phyloP scores from a whole-genome alignment of 2,888 invertebrate species.

The Dolichopus griseipennis region DNA sequence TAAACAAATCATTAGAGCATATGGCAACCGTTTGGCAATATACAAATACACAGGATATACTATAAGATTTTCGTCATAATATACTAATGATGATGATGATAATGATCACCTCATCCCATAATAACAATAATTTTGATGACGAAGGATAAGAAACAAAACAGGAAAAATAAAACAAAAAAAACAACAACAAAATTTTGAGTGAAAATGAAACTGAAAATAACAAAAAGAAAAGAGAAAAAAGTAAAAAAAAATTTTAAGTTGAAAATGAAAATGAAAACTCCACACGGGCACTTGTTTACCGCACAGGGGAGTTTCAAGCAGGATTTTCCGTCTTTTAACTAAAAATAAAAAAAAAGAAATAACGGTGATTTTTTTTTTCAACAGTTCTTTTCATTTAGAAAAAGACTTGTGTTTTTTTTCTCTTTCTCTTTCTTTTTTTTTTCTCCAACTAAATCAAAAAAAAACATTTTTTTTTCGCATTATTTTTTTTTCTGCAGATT shows the following conservation, averaged over 20 bases:
- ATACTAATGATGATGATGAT: neutral
- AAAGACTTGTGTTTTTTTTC: neutral
- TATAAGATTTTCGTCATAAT: neutral
- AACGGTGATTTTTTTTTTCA: neutral
- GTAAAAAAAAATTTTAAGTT: too few species aligned
- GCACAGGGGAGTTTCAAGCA: neutral
- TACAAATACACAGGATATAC: neutral
- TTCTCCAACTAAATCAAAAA: neutral
- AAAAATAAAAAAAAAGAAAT: neutral
- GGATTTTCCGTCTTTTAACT: too few species aligned
- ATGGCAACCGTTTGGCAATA: neutral
- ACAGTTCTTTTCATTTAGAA: neutral
- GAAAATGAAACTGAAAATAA: conserved; percentile 1
- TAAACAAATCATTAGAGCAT: too few species aligned
- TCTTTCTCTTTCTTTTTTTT: neutral
- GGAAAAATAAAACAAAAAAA: too few species aligned
- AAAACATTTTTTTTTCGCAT: too few species aligned
- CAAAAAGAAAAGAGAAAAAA: neutral
- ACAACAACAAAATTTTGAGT: neutral
- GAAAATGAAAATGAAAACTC: neutral
- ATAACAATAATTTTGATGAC: neutral
- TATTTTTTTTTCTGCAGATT: too few species aligned
- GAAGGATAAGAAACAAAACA: neutral
- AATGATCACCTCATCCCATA: neutral
- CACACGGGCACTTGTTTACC: neutral